Evolutionary conservation across 2,888 invertebrate genomes (phyloP).

Genomic region (Baccha elongata): DNA sequence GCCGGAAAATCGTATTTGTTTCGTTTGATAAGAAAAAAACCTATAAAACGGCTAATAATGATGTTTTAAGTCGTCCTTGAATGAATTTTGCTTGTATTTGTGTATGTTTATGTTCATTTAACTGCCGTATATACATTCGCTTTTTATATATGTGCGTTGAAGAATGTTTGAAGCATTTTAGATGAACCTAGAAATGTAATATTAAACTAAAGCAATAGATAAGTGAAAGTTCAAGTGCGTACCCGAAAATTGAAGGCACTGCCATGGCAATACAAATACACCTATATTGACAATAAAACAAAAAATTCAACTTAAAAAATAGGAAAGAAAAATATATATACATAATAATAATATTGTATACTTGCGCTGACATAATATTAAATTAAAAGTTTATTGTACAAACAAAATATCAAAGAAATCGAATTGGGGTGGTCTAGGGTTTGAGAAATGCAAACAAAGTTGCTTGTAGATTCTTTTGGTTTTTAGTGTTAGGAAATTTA

Average conservation of each 20-base stretch:
- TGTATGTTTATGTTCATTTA: too few relatives aligned
- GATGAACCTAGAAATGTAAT: too few relatives aligned
- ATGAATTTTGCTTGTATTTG: too few relatives aligned
- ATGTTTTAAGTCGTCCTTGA: conserved; percentile 2
- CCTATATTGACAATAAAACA: conserved; percentile 2
- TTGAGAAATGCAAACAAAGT: not conserved
- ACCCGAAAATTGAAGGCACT: conserved; percentile 13
- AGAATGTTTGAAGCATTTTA: too few relatives aligned
- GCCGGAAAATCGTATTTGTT: not conserved
- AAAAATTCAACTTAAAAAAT: not conserved
- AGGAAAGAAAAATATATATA: too few relatives aligned
- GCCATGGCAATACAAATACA: conserved; percentile 13
- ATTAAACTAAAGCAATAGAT: not conserved
- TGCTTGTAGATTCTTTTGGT: too few relatives aligned
- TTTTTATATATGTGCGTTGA: too few relatives aligned
- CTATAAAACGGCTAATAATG: not conserved
- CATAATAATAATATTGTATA: not conserved
- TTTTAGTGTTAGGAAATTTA: too few relatives aligned
- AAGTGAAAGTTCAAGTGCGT: conserved; percentile 50
- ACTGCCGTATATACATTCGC: too few relatives aligned
- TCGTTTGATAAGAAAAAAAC: not conserved
- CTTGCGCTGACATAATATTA: conserved; percentile 60
- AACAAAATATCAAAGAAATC: conserved; percentile 11
- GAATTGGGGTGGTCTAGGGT: not conserved
- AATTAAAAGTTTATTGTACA: conserved; percentile 49